phyloP scores from a whole-genome alignment of 2,113 vertebrate species.

The Alaudala cheleensis region DNA sequence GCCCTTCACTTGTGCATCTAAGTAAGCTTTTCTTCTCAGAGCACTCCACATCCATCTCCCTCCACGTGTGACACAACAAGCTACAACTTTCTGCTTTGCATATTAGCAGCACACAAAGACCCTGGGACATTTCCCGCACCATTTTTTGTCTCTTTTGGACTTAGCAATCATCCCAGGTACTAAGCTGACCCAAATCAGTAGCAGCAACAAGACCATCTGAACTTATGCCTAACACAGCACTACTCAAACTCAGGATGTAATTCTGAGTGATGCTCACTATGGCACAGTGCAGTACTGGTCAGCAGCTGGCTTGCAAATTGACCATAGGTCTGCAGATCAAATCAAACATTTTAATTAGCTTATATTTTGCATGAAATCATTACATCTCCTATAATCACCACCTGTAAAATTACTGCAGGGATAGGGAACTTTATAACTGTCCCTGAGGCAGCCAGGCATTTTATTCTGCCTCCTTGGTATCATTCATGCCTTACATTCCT shows the following conservation, averaged over 20 bases:
- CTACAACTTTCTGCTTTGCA: neutral
- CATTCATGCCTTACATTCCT: conserved; percentile 12
- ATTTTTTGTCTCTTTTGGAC: neutral
- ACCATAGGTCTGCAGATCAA: conserved; percentile 30
- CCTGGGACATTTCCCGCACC: neutral
- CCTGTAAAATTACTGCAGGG: conserved; percentile 47
- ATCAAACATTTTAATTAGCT: conserved; percentile 50
- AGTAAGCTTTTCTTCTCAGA: neutral
- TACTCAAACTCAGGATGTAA: neutral
- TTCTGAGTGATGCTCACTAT: rapidly evolving
- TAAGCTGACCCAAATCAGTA: neutral
- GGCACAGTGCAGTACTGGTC: neutral
- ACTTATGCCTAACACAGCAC: neutral
- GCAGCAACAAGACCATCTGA: neutral
- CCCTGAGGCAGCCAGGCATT: conserved; percentile 47
- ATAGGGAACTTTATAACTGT: conserved; percentile 20
- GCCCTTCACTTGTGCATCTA: neutral
- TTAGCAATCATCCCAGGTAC: neutral
- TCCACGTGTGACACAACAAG: neutral
- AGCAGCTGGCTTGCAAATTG: conserved; percentile 21
- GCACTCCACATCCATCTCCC: neutral
- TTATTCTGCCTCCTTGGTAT: conserved; percentile 27
- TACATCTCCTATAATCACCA: neutral
- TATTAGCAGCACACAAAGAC: neutral
- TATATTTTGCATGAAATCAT: conserved; percentile 34